These are phyloP conservation scores for Xenopus tropicalis DNA, from an alignment of 2,113 vertebrate species.

Conservation along the genomic window UCB_Xtro_10.0 CM004448.2:36873001-36873500, in stretches of 20 bases:
- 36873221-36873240: neutral
- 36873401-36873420: no score
- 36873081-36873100: conserved; percentile 1
- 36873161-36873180: no score
- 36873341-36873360: no score
- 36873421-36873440: no score
- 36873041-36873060: neutral
- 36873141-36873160: neutral
- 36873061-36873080: neutral
- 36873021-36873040: neutral
- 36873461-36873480: no score
- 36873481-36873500: no score
- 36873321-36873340: no score
- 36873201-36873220: no score
- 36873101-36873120: conserved; percentile 2
- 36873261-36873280: neutral
- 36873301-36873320: neutral
- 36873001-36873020: neutral
- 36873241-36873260: neutral
- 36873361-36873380: no score
- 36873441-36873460: no score
- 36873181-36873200: no score
- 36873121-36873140: neutral
- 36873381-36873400: no score
- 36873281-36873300: neutral